Evolutionary conservation across 2,888 invertebrate species (phyloP).

Genomic region (Drosophila paucipuncta): DNA sequence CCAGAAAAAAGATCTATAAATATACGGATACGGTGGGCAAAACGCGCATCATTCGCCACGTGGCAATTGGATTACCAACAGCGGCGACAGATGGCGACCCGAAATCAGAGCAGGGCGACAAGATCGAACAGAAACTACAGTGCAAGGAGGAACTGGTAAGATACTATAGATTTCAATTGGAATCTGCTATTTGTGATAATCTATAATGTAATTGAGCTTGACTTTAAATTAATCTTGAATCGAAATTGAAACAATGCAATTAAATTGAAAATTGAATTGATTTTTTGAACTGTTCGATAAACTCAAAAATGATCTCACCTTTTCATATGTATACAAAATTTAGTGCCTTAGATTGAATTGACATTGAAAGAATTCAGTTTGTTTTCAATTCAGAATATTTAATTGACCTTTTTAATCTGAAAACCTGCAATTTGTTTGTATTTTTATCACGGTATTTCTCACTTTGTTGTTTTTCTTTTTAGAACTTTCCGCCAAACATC

Average conservation of each 20-base stretch:
- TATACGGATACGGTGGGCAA: conserved; percentile 87
- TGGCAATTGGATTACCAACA: conserved; percentile 52
- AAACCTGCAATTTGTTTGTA: not conserved
- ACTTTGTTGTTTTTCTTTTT: not conserved
- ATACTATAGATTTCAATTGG: not conserved
- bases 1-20: conserved; percentile 84
- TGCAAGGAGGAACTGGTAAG: conserved; percentile 79
- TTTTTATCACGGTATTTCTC: not conserved
- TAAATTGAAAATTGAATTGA: no score
- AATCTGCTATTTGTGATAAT: not conserved
- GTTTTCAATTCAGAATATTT: not conserved
- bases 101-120: conserved; percentile 41
- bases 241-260: not conserved
- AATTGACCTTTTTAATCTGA: not conserved
- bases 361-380: no score
- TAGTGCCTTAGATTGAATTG: no score
- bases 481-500: conserved; percentile 61
- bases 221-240: not conserved
- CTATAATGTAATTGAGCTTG: not conserved
- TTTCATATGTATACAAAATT: no score
- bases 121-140: conserved; percentile 60
- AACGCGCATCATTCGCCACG: conserved; percentile 86
- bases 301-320: not conserved
- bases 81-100: conserved; percentile 48
- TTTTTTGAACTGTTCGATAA: not conserved